Base-by-base conservation (phyloP, 2,113 vertebrate genomes). In the Sturnus vulgaris region DNA sequence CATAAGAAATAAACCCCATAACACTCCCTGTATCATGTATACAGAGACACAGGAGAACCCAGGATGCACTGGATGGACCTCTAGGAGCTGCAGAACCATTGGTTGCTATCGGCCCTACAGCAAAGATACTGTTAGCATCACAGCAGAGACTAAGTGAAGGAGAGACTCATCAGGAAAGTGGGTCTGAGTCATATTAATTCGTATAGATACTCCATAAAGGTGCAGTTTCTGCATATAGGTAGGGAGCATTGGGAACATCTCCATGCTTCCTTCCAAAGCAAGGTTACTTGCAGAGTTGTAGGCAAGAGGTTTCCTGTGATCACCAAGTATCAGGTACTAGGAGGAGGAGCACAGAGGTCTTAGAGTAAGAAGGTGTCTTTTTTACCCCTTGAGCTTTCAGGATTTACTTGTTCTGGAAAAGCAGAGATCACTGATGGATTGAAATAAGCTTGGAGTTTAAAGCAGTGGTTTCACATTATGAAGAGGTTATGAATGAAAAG, bases 101-200 rank as follows among this genome's bases (percentile, higher is more conserved):
- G 31, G 17, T 10, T 83, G 37, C 30, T 31, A 46, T 50, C n/a
- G 66, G 12, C 22, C 37, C 37, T n/a, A 5, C 22, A 56, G 15
- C 15, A 44, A 82, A 14, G 4, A 7, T 31, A 17, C 15, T 42
- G 3, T 10, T 39, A 25, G 33, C 31, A 56, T 53, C 76, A 37
- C 39, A 56, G 27, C 25, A 88, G 35, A 65, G 6, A 59, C 7
- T 23, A 37, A 59, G 22, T 7, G 16, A 44, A 75, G 30, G 10
- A 56, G 1, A 49, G 15, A 42, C 1, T 21, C 24, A 12, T 19
- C 1, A 0, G 3, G 5, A 10, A 56, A 30, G 7, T 33, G 11
- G 3, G 10, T 4, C 17, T 19, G 13, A 70, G 40, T 39, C 21
- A 2, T 8, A 27, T 31, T n/a, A 23, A 66, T 56, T 52, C 17